A percentile compares a stretch with the other conserved stretches of the same genome.
Evolutionary conservation across 2,888 invertebrate genomes (phyloP).

Genomic region (Drosophila prolongata): DNA sequence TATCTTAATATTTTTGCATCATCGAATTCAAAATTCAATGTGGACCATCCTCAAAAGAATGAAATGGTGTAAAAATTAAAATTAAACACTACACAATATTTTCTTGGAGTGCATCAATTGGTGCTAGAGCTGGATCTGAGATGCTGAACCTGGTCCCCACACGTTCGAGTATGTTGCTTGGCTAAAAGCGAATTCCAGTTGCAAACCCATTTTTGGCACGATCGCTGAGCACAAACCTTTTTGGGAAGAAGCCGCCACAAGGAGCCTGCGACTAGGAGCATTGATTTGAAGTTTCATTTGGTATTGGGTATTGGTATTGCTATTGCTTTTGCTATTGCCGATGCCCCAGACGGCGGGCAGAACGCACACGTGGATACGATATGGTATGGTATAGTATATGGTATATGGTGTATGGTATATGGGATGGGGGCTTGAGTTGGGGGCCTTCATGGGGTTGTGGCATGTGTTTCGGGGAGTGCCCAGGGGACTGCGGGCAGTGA

Average conservation of each 20-base stretch:
- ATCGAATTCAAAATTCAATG: too few relatives aligned
- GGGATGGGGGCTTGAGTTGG: not conserved
- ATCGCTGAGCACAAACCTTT: constrained; percentile 60
- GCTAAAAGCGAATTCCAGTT: constrained; percentile 80
- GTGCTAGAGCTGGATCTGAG: constrained; percentile 35
- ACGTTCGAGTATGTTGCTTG: constrained; percentile 46
- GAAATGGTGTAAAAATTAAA: too few relatives aligned
- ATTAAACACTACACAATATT: not conserved
- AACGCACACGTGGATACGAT: constrained; percentile 73
- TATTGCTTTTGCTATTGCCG: constrained; percentile 32
- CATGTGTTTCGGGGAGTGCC: constrained; percentile 12
- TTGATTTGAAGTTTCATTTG: constrained; percentile 64
- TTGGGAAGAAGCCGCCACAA: constrained; percentile 67
- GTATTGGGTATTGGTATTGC: constrained; percentile 32
- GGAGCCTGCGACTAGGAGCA: constrained; percentile 44
- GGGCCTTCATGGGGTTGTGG: constrained; percentile 1
- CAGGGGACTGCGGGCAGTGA: constrained; percentile 18
- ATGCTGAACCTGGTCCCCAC: constrained; percentile 41
- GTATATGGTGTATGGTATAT: not conserved
- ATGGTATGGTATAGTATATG: constrained; percentile 1
- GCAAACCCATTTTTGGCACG: constrained; percentile 80
- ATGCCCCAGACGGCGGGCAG: constrained; percentile 33
- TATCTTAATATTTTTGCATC: too few relatives aligned
- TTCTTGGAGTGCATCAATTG: constrained; percentile 8
- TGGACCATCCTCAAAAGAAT: too few relatives aligned